Evolutionary conservation across 2,888 invertebrate species (phyloP).

Genomic region (Rapana venosa): DNA sequence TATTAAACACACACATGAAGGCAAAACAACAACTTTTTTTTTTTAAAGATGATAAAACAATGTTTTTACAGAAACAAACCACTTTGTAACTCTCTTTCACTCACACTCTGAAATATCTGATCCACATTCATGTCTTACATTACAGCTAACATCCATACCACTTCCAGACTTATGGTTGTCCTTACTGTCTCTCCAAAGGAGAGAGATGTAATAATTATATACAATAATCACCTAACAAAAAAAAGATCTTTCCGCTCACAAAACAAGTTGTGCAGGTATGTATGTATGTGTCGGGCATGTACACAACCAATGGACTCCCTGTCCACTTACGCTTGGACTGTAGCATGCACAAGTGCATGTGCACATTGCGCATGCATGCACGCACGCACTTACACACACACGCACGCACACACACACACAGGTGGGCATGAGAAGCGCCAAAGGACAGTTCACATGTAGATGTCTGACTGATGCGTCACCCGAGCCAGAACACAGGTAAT

Average conservation of each 20-base stretch:
- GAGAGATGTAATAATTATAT: too few species aligned
- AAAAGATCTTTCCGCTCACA: too few species aligned
- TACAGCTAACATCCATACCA: not conserved
- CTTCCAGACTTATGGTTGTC: not conserved
- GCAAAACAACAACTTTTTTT: too few species aligned
- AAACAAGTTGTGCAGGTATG: too few species aligned
- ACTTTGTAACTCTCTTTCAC: not conserved
- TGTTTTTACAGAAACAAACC: not conserved
- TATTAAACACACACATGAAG: too few species aligned
- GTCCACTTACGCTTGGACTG: too few species aligned
- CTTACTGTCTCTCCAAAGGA: not conserved
- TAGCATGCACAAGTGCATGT: not conserved
- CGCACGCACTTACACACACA: not conserved
- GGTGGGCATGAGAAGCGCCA: not conserved
- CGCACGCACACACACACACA: not conserved
- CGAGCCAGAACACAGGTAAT: slow-evolving; percentile 97
- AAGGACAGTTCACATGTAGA: slow-evolving; percentile 49
- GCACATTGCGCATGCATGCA: not conserved
- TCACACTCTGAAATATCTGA: not conserved
- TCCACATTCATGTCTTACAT: not conserved
- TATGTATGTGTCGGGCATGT: too few species aligned
- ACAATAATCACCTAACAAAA: too few species aligned
- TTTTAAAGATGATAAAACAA: not conserved
- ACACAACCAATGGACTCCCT: too few species aligned
- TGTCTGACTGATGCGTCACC: slow-evolving; percentile 80